A percentile compares a stretch with the other conserved stretches of the same genome.
Evolutionary conservation across 2,797 vertebrate genomes (phyloP).

Genomic region (Chaunax sp.): DNA sequence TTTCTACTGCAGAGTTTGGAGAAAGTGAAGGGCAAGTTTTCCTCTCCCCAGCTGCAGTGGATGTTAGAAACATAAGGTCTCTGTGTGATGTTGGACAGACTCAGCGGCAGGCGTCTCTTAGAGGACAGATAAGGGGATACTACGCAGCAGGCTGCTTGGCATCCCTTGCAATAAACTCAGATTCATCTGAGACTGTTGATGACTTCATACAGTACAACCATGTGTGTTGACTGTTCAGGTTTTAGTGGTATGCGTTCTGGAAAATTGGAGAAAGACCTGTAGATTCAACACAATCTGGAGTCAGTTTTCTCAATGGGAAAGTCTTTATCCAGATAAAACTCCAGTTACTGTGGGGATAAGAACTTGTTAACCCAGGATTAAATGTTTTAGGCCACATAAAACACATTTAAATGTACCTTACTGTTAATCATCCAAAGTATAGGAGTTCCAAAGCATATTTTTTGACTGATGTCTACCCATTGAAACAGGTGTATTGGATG

Average conservation of each 20-base stretch:
- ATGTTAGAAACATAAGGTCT: conserved; percentile 59
- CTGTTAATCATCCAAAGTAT: too few relatives aligned
- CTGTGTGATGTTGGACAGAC: conserved; percentile 53
- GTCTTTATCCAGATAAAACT: too few relatives aligned
- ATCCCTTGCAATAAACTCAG: conserved; percentile 28
- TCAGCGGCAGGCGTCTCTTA: conserved; percentile 46
- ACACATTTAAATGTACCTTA: too few relatives aligned
- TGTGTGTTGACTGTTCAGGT: conserved; percentile 5
- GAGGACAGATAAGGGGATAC: conserved; percentile 59
- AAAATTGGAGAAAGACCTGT: conserved; percentile 7
- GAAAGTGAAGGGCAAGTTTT: conserved; percentile 68
- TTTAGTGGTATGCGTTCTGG: background rate
- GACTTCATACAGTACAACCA: conserved; percentile 43
- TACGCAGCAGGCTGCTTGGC: conserved; percentile 26
- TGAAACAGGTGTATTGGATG: too few relatives aligned
- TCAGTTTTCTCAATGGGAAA: background rate
- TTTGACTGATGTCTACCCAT: too few relatives aligned
- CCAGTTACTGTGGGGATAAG: too few relatives aligned
- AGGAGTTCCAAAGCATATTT: too few relatives aligned
- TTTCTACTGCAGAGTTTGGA: conserved; percentile 64
- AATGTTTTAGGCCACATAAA: too few relatives aligned
- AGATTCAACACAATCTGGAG: background rate
- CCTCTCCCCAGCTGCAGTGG: conserved; percentile 59
- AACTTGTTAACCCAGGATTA: too few relatives aligned
- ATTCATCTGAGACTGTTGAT: conserved; percentile 56